Evolutionary conservation across 1,140 invertebrate species (phyloP).

Genomic region (Rhopalosiphum padi): DNA sequence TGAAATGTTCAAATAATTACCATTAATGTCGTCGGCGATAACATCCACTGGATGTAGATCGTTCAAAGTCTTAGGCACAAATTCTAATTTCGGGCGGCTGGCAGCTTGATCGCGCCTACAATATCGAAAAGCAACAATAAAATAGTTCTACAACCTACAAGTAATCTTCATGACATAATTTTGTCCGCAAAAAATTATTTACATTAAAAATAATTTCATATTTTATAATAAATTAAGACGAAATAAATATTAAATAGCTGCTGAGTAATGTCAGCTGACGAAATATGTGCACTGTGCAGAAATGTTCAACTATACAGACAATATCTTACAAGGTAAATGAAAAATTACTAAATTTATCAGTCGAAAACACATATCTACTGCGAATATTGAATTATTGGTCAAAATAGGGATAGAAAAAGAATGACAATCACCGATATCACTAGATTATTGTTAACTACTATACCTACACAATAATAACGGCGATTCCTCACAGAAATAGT

Average conservation of each 20-base stretch:
- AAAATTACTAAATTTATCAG: not conserved
- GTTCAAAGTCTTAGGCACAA: slow-evolving; percentile 89
- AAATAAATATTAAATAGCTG: not conserved
- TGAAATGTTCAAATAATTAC: slow-evolving; percentile 61
- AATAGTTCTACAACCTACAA: not conserved
- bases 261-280: not conserved
- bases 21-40: slow-evolving; percentile 66
- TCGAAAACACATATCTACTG: not conserved
- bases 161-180: not conserved
- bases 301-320: not conserved
- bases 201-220: not conserved
- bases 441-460: not conserved
- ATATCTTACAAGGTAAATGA: not conserved
- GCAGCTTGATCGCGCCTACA: slow-evolving; percentile 88
- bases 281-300: not conserved
- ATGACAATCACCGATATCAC: not conserved
- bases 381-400: not conserved
- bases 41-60: slow-evolving; percentile 84
- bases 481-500: not conserved
- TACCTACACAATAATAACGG: no score
- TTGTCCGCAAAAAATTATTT: not conserved
- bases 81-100: slow-evolving; percentile 86
- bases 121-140: slow-evolving; percentile 14
- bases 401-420: not conserved
- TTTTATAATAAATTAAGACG: not conserved